Conservation (phyloP, 2,797 vertebrate species). For the Microtus agrestis region DNA sequence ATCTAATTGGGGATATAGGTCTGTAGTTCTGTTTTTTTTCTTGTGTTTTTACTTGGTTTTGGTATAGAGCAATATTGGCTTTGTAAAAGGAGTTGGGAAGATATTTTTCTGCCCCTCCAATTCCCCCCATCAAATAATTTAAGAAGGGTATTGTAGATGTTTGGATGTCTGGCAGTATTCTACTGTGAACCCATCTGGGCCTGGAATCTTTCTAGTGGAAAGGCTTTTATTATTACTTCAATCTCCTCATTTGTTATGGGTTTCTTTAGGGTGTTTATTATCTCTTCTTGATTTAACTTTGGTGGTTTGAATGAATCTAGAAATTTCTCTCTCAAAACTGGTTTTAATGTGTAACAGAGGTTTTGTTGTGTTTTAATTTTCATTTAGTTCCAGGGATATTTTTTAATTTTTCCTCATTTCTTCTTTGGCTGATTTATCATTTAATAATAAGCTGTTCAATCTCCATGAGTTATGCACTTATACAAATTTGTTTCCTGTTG, state of each 20-base stretch:
- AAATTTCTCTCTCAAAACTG: not conserved
- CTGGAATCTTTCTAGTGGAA: not conserved
- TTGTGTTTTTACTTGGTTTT: not conserved
- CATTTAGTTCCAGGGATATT: not conserved
- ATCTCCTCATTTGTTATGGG: not conserved
- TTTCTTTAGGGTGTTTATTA: not conserved
- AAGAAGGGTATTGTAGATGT: not conserved
- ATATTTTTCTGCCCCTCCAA: not conserved
- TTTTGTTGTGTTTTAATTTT: not conserved
- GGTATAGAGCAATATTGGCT: not conserved
- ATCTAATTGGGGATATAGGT: not conserved
- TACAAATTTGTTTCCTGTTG: not conserved
- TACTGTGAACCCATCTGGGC: not conserved
- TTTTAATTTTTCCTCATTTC: not conserved
- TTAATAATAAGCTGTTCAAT: not conserved
- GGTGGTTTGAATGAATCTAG: not conserved
- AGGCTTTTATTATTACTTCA: not conserved
- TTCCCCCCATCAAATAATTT: not conserved
- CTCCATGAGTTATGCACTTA: not conserved
- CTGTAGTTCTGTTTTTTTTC: not conserved
- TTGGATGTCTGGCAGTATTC: not conserved
- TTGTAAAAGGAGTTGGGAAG: not conserved
- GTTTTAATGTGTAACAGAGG: not conserved
- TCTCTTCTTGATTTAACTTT: not conserved
- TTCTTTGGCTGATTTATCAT: not conserved